These are phyloP conservation scores for Tetragnatha versicolor DNA, from an alignment of 1,140 invertebrate genomes.

Conservation along the genomic window DNA sequence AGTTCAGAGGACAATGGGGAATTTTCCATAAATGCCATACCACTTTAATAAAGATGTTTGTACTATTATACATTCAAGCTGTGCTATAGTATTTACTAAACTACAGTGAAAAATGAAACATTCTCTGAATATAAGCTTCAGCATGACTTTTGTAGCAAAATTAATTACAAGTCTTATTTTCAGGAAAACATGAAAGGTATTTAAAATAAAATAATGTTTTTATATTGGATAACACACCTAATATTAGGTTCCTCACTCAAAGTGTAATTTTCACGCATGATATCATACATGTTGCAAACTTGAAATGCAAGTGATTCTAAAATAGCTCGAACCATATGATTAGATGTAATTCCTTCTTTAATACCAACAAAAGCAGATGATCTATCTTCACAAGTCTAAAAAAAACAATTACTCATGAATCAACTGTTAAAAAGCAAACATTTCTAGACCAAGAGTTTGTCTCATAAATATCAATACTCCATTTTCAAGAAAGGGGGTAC, in stretches of 20 bases:
- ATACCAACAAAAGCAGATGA: conserved; percentile 85
- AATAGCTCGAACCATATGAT: conserved; percentile 81
- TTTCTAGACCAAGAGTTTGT: not conserved
- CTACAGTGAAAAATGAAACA: too few relatives aligned
- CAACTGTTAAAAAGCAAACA: not conserved
- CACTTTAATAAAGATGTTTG: too few relatives aligned
- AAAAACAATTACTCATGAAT: conserved; percentile 72
- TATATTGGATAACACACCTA: too few relatives aligned
- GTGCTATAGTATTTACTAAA: too few relatives aligned
- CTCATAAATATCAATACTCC: not conserved
- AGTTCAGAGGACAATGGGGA: too few relatives aligned
- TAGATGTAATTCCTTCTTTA: conserved; percentile 77
- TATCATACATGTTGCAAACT: conserved; percentile 77
- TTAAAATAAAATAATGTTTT: too few relatives aligned
- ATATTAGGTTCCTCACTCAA: not conserved
- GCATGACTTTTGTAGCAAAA: too few relatives aligned
- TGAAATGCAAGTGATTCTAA: conserved; percentile 88
- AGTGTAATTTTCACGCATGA: conserved; percentile 70
- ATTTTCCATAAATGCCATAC: too few relatives aligned
- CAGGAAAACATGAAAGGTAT: too few relatives aligned
- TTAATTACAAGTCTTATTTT: too few relatives aligned
- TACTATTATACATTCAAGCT: too few relatives aligned
- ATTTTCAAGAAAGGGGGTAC: not conserved
- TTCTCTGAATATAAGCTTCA: too few relatives aligned
- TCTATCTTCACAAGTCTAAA: conserved; percentile 84